phyloP scores from a whole-genome alignment of 2,797 vertebrate species.

The Anableps anableps region DNA sequence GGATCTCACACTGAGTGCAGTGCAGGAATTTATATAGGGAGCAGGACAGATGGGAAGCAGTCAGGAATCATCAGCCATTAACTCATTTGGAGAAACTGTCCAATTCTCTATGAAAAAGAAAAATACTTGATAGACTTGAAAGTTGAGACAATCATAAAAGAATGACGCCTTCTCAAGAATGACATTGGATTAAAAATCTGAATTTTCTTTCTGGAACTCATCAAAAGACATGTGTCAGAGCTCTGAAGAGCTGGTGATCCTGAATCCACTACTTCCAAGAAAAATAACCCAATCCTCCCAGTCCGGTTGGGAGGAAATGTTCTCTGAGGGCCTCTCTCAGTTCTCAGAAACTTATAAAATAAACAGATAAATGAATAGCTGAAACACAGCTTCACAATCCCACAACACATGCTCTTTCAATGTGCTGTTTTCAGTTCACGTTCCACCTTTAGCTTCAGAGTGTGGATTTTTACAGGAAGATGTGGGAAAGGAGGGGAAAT shows the following conservation, averaged over 20 bases:
- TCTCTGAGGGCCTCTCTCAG: constrained; percentile 17
- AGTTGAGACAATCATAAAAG: constrained; percentile 19
- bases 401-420: constrained; percentile 20
- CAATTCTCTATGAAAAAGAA: constrained; percentile 18
- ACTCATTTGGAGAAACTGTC: not conserved
- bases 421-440: not conserved
- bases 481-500: not conserved
- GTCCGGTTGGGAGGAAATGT: constrained; percentile 45
- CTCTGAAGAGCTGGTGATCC: constrained; percentile 27
- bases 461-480: not conserved
- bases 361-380: constrained; percentile 17
- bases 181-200: not conserved
- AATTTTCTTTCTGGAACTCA: constrained; percentile 37
- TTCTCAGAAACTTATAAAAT: constrained; percentile 21
- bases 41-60: too few relatives aligned
- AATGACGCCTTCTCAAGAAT: constrained; percentile 26
- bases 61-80: too few relatives aligned
- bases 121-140: constrained; percentile 32
- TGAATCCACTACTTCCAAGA: constrained; percentile 47
- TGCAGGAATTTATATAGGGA: too few relatives aligned
- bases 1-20: too few relatives aligned
- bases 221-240: constrained; percentile 39
- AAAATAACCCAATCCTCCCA: constrained; percentile 47
- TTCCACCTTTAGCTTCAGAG: constrained; percentile 10
- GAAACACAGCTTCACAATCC: constrained; percentile 18